Evolutionary conservation across 35 echinoderm and acorn worm genomes (phyloP).

Genomic region (Apostichopus japonicus): DNA sequence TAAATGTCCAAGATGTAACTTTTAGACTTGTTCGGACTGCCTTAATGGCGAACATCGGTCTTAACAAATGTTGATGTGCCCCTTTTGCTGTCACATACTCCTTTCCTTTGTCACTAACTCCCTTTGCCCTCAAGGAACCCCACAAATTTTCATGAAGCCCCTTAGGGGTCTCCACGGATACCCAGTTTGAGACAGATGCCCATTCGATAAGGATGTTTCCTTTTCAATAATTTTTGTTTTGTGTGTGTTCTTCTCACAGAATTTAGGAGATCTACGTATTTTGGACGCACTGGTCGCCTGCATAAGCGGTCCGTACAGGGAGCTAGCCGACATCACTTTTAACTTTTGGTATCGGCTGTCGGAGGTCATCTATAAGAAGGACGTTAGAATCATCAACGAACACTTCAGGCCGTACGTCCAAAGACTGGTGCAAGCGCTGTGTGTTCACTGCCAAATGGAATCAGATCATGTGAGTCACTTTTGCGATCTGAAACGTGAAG

Average conservation of each 20-base stretch:
- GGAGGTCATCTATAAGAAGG: slow-evolving; percentile 84
- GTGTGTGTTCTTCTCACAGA: slow-evolving; percentile 17
- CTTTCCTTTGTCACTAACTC: no score
- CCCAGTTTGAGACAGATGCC: neutral
- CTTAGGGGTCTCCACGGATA: no score
- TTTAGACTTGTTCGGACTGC: no score
- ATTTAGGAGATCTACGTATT: slow-evolving; percentile 74
- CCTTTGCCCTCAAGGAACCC: no score
- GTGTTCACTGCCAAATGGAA: slow-evolving; percentile 92
- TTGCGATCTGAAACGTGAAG: neutral
- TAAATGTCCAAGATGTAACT: no score
- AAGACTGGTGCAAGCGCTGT: slow-evolving; percentile 78
- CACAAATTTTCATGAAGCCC: no score
- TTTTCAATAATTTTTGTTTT: neutral
- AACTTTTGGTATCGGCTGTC: slow-evolving; percentile 98
- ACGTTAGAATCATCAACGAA: slow-evolving; percentile 72
- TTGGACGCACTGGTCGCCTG: slow-evolving; percentile 85
- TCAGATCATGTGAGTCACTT: slow-evolving; percentile 83
- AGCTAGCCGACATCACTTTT: slow-evolving; percentile 97
- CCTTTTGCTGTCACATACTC: no score
- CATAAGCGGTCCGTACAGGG: slow-evolving; percentile 83
- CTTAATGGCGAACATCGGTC: no score
- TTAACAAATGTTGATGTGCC: no score
- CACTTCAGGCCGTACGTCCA: slow-evolving; percentile 87
- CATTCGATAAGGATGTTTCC: no score